phyloP scores from a whole-genome alignment of 2,113 vertebrate genomes.

The Lutjanus erythropterus region DNA sequence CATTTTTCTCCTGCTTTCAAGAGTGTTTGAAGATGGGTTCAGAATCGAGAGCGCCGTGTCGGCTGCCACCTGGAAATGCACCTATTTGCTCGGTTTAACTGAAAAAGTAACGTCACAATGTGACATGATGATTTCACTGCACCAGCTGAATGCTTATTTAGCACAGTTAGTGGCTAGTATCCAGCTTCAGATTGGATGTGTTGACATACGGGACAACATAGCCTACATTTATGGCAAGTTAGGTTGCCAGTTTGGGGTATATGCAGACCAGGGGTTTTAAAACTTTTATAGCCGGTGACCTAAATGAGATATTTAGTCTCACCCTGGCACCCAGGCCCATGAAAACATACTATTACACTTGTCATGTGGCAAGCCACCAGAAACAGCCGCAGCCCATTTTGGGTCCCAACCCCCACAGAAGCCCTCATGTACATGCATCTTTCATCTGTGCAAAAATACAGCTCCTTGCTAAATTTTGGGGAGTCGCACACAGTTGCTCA shows the following conservation, averaged over 20 bases:
- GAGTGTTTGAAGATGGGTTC: conserved; percentile 7
- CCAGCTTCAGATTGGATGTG: conserved; percentile 63
- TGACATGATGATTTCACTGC: conserved; percentile 50
- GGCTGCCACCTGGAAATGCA: conserved; percentile 27
- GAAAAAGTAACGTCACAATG: conserved; percentile 39
- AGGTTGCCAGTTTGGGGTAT: conserved; percentile 69
- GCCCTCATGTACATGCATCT: conserved; percentile 40
- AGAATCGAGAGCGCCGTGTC: conserved; percentile 1
- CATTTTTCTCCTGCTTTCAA: conserved; percentile 31
- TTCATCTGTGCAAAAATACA: conserved; percentile 57
- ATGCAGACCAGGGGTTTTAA: conserved; percentile 67
- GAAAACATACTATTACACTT: conserved; percentile 77
- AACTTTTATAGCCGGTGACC: conserved; percentile 77
- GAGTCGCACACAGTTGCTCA: conserved; percentile 21
- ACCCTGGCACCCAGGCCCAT: conserved; percentile 62
- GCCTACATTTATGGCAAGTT: conserved; percentile 69
- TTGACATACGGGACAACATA: conserved; percentile 70
- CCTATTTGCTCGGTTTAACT: conserved; percentile 22
- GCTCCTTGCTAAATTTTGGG: conserved; percentile 30
- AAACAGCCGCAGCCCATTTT: conserved; percentile 69
- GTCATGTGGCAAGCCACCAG: conserved; percentile 71
- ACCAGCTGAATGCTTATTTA: conserved; percentile 45
- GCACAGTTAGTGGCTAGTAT: conserved; percentile 48
- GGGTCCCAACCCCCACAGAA: conserved; percentile 56
- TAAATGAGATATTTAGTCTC: conserved; percentile 79